Evolutionary conservation across 2,888 invertebrate genomes (phyloP), one percentile per base, ranked within the genome.

Genomic region (Caenorhabditis angaria): DNA sequence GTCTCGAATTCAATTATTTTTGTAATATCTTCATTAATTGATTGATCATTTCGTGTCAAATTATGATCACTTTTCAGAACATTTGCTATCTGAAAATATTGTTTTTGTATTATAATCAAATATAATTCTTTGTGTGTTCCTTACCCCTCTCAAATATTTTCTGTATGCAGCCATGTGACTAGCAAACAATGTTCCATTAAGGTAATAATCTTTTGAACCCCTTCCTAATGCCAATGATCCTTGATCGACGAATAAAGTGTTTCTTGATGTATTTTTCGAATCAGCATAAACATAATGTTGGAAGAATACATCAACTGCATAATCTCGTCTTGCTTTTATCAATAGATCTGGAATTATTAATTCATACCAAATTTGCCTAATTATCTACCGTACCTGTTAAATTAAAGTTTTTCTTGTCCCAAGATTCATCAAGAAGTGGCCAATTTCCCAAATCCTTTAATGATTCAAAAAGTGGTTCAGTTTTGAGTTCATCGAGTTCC

Each of bases 271-370:
- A 64, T 87, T 83, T 60, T 83, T 83, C 12, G 82, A 78, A 61
- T 86, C 87, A n/a, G 84, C 80, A 25, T 84, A 83, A 58, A 87
- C 83, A 65, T 87, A 86, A 6, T 86, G 64, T 58, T 87, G 85
- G 65, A 85, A 78, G 74, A 86, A 87, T 27, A 83, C 79, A 35
- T 87, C 86, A 29, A 80, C 78, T 24, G 77, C 80, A 47, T 77
- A 77, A 20, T 74, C 69, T 1, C 69, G 64, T 3, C 80, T 65
- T 20, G 73, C 63, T 12, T 64, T 63, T 8, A 72, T 61, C 14
- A 78, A 60, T 12, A 80, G 62, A 24, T 75, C 77, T 71, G 63
- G 35, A 57, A 60, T 47, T 6, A 20, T 2, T 29, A 1, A 32
- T 64, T 27, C 35, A 18, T 27, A 35, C 4, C 24, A 41, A 27